Percentiles rank a stretch among this genome's conserved stretches.
Evolutionary conservation across 2,888 invertebrate genomes (phyloP).

Genomic region (Trisateles emortualis): DNA sequence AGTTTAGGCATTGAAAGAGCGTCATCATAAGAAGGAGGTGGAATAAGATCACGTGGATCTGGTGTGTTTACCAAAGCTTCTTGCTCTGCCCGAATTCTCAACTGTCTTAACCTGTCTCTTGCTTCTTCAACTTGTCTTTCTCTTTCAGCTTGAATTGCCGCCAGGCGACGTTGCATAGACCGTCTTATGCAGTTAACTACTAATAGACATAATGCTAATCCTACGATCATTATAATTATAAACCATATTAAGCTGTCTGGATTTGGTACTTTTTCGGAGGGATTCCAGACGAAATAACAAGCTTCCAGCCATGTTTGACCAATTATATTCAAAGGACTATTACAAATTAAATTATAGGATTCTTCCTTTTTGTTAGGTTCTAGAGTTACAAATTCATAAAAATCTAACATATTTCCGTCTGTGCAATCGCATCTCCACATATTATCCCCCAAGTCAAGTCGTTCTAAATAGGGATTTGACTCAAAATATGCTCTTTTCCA

Average conservation of each 20-base stretch:
- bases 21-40: slow-evolving; percentile 92
- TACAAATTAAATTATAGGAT: slow-evolving; percentile 87
- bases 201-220: slow-evolving; percentile 84
- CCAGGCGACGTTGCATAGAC: slow-evolving; percentile 84
- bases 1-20: slow-evolving; percentile 91
- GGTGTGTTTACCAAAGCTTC: slow-evolving; percentile 88
- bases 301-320: slow-evolving; percentile 90
- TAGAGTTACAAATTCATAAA: slow-evolving; percentile 88
- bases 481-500: slow-evolving; percentile 88
- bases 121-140: slow-evolving; percentile 87
- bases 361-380: slow-evolving; percentile 85
- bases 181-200: slow-evolving; percentile 85
- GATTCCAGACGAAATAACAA: slow-evolving; percentile 89
- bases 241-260: slow-evolving; percentile 87
- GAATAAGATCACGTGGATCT: slow-evolving; percentile 89
- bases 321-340: slow-evolving; percentile 87
- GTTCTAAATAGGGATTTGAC: slow-evolving; percentile 85
- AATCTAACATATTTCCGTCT: slow-evolving; percentile 86
- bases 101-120: slow-evolving; percentile 84
- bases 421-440: slow-evolving; percentile 92
- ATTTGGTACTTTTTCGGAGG: slow-evolving; percentile 66
- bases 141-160: slow-evolving; percentile 81
- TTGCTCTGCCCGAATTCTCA: slow-evolving; percentile 83
- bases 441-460: slow-evolving; percentile 90
- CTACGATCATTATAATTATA: slow-evolving; percentile 84